phyloP scores from a whole-genome alignment of 2,797 vertebrate genomes.

The Aphelocoma californica region DNA sequence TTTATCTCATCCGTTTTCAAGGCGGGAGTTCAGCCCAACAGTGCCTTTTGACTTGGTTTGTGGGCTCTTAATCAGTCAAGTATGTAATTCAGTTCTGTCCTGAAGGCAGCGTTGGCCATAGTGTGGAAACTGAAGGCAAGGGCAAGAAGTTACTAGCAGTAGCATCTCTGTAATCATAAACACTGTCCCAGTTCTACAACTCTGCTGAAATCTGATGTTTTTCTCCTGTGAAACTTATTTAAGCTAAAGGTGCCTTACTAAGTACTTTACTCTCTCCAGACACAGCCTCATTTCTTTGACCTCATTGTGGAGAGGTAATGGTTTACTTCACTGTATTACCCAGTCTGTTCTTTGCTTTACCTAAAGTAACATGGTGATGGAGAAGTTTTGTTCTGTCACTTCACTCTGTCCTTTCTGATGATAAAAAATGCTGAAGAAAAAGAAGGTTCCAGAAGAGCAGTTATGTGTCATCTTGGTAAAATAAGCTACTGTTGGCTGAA shows the following conservation, averaged over 20 bases:
- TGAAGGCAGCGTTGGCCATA: background rate
- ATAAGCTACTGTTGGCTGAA: background rate
- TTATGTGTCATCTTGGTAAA: background rate
- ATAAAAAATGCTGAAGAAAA: background rate
- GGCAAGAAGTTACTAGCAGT: background rate
- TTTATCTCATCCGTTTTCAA: constrained; percentile 47
- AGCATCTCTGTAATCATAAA: background rate
- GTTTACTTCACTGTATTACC: background rate
- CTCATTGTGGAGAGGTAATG: background rate
- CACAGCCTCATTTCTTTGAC: background rate
- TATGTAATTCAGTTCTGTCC: background rate
- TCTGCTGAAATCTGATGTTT: background rate
- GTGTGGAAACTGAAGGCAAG: constrained; percentile 15
- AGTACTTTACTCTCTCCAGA: background rate
- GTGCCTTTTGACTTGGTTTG: constrained; percentile 17
- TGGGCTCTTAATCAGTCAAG: constrained; percentile 19
- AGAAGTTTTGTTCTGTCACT: background rate
- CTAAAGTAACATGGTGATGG: background rate
- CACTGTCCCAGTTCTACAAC: background rate
- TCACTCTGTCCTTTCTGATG: background rate
- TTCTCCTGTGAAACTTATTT: background rate
- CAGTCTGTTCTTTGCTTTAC: background rate
- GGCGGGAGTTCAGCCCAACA: background rate
- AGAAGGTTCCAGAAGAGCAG: background rate
- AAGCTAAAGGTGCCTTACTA: background rate